A percentile compares a stretch with the other conserved stretches of the same genome.
These are phyloP conservation scores for Drosophila burlai DNA, from an alignment of 1,140 invertebrate genomes.

Conservation along the genomic window DNA sequence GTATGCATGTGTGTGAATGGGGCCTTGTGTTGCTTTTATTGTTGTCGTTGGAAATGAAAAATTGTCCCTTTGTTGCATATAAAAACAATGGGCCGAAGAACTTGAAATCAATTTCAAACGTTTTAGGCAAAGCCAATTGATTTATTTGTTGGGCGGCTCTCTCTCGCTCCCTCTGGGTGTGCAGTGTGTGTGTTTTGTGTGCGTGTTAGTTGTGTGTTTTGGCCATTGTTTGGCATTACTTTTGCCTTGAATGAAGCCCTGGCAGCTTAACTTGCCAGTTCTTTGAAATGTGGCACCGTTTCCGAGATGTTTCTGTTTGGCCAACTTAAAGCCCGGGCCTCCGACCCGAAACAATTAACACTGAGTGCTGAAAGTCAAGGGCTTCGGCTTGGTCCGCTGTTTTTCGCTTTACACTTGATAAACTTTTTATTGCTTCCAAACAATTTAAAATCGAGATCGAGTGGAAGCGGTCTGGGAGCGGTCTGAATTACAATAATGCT, in stretches of 20 bases:
- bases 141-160: slow-evolving; percentile 64
- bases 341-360: slow-evolving; percentile 75
- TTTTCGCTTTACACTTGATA: slow-evolving; percentile 68
- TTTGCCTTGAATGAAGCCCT: slow-evolving; percentile 42
- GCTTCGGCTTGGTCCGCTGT: slow-evolving; percentile 29
- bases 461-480: slow-evolving; percentile 44
- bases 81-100: slow-evolving; percentile 80
- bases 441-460: slow-evolving; percentile 68
- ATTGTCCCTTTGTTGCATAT: slow-evolving; percentile 83
- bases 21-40: slow-evolving; percentile 67
- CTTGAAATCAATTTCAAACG: slow-evolving; percentile 82
- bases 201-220: slow-evolving; percentile 18
- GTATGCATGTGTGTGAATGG: slow-evolving; percentile 39
- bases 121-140: slow-evolving; percentile 82
- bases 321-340: slow-evolving; percentile 44
- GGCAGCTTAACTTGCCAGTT: slow-evolving; percentile 48
- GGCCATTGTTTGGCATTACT: slow-evolving; percentile 63
- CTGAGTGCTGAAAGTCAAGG: slow-evolving; percentile 70
- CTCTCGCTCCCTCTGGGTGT: slow-evolving; percentile 2
- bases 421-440: slow-evolving; percentile 83
- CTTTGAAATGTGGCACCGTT: slow-evolving; percentile 46
- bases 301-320: slow-evolving; percentile 22
- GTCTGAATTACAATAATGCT: slow-evolving; percentile 58
- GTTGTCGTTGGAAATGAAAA: slow-evolving; percentile 73
- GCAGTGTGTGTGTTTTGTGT: slow-evolving; percentile 5